Conservation (phyloP, 2,113 vertebrate species). For the Beaufortia kweichowensis region DNA sequence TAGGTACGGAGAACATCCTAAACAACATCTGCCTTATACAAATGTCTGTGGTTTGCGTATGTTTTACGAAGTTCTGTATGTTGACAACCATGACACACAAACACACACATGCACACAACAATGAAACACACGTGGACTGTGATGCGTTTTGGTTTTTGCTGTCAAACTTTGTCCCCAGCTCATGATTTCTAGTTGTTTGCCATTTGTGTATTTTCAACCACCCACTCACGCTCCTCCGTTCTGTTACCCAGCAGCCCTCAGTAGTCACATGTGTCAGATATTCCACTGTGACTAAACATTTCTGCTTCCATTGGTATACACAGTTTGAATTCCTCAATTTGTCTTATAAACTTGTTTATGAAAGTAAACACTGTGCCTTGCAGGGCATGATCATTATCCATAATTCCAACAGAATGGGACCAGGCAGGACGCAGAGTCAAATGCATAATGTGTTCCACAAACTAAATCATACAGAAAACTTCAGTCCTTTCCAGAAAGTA, state of each 20-base stretch:
- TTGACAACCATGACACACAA: not conserved
- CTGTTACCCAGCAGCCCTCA: slow-evolving; percentile 34
- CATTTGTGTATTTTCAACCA: slow-evolving; percentile 33
- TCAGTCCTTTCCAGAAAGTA: not conserved
- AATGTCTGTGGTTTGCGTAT: not conserved
- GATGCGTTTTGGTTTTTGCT: not conserved
- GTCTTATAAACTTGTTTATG: slow-evolving; percentile 56
- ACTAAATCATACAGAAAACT: not conserved
- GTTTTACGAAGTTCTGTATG: not conserved
- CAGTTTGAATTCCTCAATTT: slow-evolving; percentile 41
- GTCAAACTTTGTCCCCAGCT: slow-evolving; percentile 15
- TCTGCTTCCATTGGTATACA: slow-evolving; percentile 46
- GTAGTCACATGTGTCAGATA: slow-evolving; percentile 54
- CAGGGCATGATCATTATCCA: slow-evolving; percentile 25
- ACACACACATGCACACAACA: slow-evolving; percentile 6
- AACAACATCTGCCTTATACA: slow-evolving; percentile 11
- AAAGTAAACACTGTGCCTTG: slow-evolving; percentile 37
- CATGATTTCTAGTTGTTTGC: slow-evolving; percentile 7
- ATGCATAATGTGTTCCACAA: not conserved
- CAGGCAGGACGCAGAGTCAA: slow-evolving; percentile 5
- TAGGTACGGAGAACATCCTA: not conserved
- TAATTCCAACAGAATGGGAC: slow-evolving; percentile 28
- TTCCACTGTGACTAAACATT: slow-evolving; percentile 59
- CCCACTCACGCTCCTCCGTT: slow-evolving; percentile 1
- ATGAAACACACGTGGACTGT: not conserved